A percentile compares a stretch with the other conserved stretches of the same genome.
Conservation (phyloP, 2,797 vertebrate species). For the Gambelia wislizenii region DNA sequence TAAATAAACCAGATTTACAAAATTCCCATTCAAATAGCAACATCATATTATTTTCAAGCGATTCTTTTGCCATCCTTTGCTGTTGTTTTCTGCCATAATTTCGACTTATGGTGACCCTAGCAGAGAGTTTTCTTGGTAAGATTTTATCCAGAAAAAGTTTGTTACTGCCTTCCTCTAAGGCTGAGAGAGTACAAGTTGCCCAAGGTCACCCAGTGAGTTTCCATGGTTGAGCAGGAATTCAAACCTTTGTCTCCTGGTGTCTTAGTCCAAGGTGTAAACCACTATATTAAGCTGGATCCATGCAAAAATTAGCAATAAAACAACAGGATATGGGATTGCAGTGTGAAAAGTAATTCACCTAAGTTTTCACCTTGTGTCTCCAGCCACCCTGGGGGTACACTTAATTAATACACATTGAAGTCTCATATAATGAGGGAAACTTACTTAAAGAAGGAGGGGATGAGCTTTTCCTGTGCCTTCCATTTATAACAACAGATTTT, state of each 20-base stretch:
- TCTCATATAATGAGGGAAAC: constrained; percentile 25
- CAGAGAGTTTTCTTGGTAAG: too few relatives aligned
- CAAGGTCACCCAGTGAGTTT: too few relatives aligned
- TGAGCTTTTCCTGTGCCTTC: not conserved
- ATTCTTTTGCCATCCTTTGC: too few relatives aligned
- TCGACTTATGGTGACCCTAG: too few relatives aligned
- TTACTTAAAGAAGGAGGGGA: not conserved
- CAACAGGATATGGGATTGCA: constrained; percentile 8
- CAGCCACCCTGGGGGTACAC: constrained; percentile 37
- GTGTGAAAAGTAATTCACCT: constrained; percentile 13
- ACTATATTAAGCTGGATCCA: too few relatives aligned
- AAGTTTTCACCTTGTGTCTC: constrained; percentile 49
- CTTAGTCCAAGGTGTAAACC: too few relatives aligned
- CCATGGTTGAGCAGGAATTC: too few relatives aligned
- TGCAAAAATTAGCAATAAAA: constrained; percentile 53
- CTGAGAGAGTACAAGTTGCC: too few relatives aligned
- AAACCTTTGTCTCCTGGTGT: too few relatives aligned
- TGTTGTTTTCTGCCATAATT: too few relatives aligned
- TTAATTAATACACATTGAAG: constrained; percentile 49
- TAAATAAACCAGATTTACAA: not conserved
- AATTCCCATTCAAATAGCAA: constrained; percentile 30
- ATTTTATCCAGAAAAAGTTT: too few relatives aligned
- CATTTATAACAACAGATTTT: constrained; percentile 38
- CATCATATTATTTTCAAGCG: constrained; percentile 34
- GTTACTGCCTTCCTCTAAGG: too few relatives aligned